Percentiles rank a stretch among this genome's conserved stretches.
Evolutionary conservation across 2,888 invertebrate genomes (phyloP).

Genomic region (Folsomia manolachei): DNA sequence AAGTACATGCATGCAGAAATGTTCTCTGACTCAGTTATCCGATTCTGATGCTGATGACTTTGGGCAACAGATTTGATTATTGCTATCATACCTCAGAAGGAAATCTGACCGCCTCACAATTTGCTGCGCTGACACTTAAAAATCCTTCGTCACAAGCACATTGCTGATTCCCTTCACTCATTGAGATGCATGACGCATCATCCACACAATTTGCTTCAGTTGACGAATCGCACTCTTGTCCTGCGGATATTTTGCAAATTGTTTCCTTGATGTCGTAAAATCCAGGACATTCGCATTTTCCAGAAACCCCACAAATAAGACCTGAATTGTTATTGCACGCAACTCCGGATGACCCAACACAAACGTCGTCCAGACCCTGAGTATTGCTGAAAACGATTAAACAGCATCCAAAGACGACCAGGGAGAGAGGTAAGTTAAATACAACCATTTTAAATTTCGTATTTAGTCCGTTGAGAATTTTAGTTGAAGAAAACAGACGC

Average conservation of each 20-base stretch:
- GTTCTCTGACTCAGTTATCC: too few species aligned
- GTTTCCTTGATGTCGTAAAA: slow-evolving; percentile 22
- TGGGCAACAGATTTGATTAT: slow-evolving; percentile 13
- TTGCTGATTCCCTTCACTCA: slow-evolving; percentile 21
- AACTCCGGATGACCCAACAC: background rate
- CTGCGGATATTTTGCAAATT: slow-evolving; percentile 32
- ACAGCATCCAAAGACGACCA: too few species aligned
- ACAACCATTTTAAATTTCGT: too few species aligned
- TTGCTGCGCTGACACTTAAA: slow-evolving; percentile 12
- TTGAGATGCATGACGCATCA: slow-evolving; percentile 26
- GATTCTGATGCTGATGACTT: background rate
- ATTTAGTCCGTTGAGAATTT: too few species aligned
- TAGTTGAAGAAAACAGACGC: too few species aligned
- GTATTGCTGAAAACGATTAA: background rate
- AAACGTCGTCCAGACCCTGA: slow-evolving; percentile 7
- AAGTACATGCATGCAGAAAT: too few species aligned
- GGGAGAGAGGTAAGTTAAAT: too few species aligned
- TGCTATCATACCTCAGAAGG: background rate
- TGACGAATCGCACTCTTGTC: slow-evolving; percentile 30
- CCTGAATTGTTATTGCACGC: background rate
- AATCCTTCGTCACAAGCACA: slow-evolving; percentile 33
- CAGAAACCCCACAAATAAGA: slow-evolving; percentile 22
- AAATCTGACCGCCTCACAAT: slow-evolving; percentile 4
- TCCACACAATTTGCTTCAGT: slow-evolving; percentile 29
- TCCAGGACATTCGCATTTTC: slow-evolving; percentile 36